Conservation (phyloP, 2,888 invertebrate species). For the Agriopis marginaria region DNA sequence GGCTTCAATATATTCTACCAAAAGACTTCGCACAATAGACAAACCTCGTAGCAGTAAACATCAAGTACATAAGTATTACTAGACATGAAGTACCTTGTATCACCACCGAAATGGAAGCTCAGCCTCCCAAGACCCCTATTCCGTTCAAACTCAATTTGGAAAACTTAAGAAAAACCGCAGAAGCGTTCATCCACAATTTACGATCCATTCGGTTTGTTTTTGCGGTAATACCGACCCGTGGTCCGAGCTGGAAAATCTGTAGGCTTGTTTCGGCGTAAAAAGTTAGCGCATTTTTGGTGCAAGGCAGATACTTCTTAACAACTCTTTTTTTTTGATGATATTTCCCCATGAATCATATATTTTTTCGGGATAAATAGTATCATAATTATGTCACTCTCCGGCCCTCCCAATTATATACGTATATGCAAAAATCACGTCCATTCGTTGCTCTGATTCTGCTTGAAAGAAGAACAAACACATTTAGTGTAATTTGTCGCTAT, state of each 20-base stretch:
- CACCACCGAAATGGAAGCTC: slow-evolving; percentile 29
- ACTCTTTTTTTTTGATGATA: too few species aligned
- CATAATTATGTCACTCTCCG: too few species aligned
- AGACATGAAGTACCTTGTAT: slow-evolving; percentile 14
- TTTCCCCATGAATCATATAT: too few species aligned
- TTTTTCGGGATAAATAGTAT: too few species aligned
- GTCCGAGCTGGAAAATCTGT: slow-evolving; percentile 69
- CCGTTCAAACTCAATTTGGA: slow-evolving; percentile 70
- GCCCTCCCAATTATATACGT: too few species aligned
- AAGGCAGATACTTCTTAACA: slow-evolving; percentile 21
- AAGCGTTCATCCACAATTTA: slow-evolving; percentile 70
- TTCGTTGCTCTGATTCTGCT: too few species aligned
- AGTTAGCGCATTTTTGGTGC: slow-evolving; percentile 47
- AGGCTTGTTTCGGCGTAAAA: slow-evolving; percentile 68
- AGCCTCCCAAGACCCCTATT: slow-evolving; percentile 40
- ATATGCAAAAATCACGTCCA: too few species aligned
- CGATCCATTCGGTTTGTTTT: slow-evolving; percentile 73
- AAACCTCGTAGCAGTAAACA: not conserved
- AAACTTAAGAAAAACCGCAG: slow-evolving; percentile 65
- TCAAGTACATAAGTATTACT: slow-evolving; percentile 6
- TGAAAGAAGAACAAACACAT: too few species aligned
- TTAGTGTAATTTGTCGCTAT: too few species aligned
- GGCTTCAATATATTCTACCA: not conserved
- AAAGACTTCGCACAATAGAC: not conserved
- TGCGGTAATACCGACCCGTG: slow-evolving; percentile 65